A percentile compares a stretch with the other conserved stretches of the same genome.
Evolutionary conservation across 2,113 vertebrate species (phyloP).

Genomic region (Calidris pygmaea): DNA sequence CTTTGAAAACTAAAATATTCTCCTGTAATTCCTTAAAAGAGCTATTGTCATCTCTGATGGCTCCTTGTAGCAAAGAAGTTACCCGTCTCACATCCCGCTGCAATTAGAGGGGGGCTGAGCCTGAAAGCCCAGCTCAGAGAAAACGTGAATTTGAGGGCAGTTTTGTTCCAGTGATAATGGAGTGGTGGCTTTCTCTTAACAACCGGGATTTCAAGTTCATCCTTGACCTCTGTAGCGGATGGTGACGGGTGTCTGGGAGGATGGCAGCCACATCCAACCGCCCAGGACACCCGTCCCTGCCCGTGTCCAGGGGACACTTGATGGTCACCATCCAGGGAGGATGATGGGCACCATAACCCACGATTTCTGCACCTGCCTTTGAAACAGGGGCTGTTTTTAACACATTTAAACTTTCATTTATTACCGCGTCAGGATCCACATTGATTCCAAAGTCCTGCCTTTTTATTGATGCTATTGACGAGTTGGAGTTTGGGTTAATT

Average conservation of each 20-base stretch:
- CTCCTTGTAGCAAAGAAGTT: rapidly evolving
- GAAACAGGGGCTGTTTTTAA: not conserved
- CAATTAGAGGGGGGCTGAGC: not conserved
- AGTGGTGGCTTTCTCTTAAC: not conserved
- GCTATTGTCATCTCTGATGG: rapidly evolving
- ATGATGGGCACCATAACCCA: not conserved
- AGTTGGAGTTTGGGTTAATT: not conserved
- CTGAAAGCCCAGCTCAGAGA: not conserved
- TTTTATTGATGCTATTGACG: rapidly evolving
- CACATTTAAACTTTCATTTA: rapidly evolving
- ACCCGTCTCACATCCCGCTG: too few relatives aligned
- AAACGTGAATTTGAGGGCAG: not conserved
- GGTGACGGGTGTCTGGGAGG: not conserved
- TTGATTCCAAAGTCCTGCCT: not conserved
- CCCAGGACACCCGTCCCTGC: rapidly evolving
- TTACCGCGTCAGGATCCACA: rapidly evolving
- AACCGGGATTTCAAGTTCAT: not conserved
- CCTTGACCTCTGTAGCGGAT: not conserved
- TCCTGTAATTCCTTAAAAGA: not conserved
- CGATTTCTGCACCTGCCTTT: not conserved
- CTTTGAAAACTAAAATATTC: not conserved
- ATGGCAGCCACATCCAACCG: not conserved
- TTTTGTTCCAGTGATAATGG: rapidly evolving
- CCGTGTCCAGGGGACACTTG: not conserved
- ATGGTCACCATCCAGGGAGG: not conserved